Evolutionary conservation across 64 coral and sea anemone species (phyloP), one percentile per base, ranked within the genome.

Genomic region (Hydrozoanthus tunicans): DNA sequence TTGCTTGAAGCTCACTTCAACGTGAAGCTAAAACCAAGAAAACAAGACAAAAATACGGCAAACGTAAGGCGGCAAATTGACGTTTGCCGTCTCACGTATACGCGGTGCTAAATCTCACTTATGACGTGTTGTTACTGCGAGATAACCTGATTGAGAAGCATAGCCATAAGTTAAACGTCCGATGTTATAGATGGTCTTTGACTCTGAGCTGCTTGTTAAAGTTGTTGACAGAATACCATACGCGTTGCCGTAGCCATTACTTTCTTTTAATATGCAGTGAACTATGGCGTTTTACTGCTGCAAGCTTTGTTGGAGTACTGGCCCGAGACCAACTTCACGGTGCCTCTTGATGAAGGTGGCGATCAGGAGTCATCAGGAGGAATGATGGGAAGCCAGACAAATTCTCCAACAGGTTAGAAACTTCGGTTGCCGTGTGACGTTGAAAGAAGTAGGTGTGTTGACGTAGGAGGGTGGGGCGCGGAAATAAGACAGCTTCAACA

Each of bases 301-400:
- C 96, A 98, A 93, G 96, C 96, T 0, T 65, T 98, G 20, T 75
- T 98, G 27, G 96, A 98, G 81, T 70, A 98, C 72, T 98, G 96
- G 96, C 91, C 93, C 1, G 96, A 98, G 74, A 98, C 93, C 5
- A 52, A 92, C 25, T 94, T 82, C 12, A 86, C 72, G 12, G 93
- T 86, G 6, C 88, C 91, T 77, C 60, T 73, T 12, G 91, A 98
- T 7, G 96, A 95, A 10, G 53, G 55, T n/a, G 73, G 73, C 1
- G 91, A 98, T 81, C 96, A 93, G 25, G 96, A 92, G 20, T 61
- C 77, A 0, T 63, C 73, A 3, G 81, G 91, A 59, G 86, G 65
- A 5, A 25, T 73, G 70, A 14, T 27, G 7, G 25, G 59, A 15
- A 52, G 80, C 60, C 80, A 27, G 25, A 24, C 79, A 65, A 89